Evolutionary conservation across 2,113 vertebrate genomes (phyloP).

Genomic region (Pedetes capensis): DNA sequence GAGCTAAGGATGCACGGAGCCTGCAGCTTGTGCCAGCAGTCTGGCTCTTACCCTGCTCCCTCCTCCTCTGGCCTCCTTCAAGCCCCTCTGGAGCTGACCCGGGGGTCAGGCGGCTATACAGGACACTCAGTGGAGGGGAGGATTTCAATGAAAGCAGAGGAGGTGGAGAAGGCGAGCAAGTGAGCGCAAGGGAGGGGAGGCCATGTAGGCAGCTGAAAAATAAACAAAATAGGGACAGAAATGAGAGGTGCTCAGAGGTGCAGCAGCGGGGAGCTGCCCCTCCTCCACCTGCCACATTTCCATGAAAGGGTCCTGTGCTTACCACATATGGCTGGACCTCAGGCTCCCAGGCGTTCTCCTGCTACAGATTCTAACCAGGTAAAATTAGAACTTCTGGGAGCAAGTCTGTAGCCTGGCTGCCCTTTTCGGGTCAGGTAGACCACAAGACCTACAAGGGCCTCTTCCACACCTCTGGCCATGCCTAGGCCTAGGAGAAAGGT

Average conservation of each 20-base stretch:
- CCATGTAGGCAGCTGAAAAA: neutral
- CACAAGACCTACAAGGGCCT: neutral
- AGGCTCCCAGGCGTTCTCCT: neutral
- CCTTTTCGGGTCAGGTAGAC: neutral
- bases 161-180: neutral
- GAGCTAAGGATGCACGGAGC: neutral
- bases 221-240: neutral
- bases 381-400: conserved; percentile 25
- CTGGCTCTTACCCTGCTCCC: neutral
- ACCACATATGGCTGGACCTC: neutral
- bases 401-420: neutral
- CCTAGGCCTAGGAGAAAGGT: neutral
- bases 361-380: neutral
- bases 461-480: neutral
- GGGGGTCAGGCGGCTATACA: conserved; percentile 82
- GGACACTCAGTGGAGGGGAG: conserved; percentile 65
- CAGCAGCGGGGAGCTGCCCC: neutral
- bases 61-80: conserved; percentile 29
- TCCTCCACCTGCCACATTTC: neutral
- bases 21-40: neutral
- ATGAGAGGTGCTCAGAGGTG: neutral
- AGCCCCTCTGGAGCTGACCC: conserved; percentile 83
- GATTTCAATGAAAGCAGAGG: conserved; percentile 58
- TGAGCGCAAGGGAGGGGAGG: neutral
- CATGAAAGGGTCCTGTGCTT: neutral